Percentiles rank a stretch among this genome's conserved stretches.
Evolutionary conservation across 2,797 vertebrate species (phyloP).

Genomic region (Eupleurogrammus muticus): DNA sequence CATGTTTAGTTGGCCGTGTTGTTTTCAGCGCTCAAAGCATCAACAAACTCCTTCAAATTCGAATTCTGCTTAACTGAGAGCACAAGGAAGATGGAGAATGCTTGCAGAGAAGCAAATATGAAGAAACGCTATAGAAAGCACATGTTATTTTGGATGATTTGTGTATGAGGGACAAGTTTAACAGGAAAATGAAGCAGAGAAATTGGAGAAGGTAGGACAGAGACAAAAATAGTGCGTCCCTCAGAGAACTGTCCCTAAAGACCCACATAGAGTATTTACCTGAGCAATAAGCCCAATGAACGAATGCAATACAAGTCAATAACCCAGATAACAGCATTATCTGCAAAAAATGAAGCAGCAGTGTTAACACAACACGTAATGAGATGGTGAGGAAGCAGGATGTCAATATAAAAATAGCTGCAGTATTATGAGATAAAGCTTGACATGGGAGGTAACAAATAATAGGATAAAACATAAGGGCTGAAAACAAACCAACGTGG

Average conservation of each 20-base stretch:
- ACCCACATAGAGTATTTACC: constrained; percentile 69
- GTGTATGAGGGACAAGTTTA: not conserved
- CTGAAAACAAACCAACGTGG: constrained; percentile 73
- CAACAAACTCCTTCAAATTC: constrained; percentile 33
- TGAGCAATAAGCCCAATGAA: constrained; percentile 68
- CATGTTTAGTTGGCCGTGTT: constrained; percentile 13
- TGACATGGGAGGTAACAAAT: constrained; percentile 74
- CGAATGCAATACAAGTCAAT: constrained; percentile 72
- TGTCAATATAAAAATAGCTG: constrained; percentile 79
- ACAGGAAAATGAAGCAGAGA: constrained; percentile 21
- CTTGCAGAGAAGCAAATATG: not conserved
- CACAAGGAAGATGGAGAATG: constrained; percentile 4
- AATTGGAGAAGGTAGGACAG: constrained; percentile 4
- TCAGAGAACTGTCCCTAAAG: constrained; percentile 37
- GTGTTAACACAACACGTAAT: constrained; percentile 78
- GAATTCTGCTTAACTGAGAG: constrained; percentile 25
- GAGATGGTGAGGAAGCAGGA: constrained; percentile 75
- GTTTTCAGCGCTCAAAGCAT: constrained; percentile 27
- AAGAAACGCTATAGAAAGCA: constrained; percentile 7
- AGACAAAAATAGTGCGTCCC: constrained; percentile 28
- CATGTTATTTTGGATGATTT: constrained; percentile 30
- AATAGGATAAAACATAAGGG: constrained; percentile 73
- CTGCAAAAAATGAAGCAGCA: constrained; percentile 63
- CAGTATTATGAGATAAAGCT: constrained; percentile 74
- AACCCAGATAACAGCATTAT: constrained; percentile 77